Base-by-base conservation (phyloP, 1,140 invertebrate species). In the Drosophila ohnishii region DNA sequence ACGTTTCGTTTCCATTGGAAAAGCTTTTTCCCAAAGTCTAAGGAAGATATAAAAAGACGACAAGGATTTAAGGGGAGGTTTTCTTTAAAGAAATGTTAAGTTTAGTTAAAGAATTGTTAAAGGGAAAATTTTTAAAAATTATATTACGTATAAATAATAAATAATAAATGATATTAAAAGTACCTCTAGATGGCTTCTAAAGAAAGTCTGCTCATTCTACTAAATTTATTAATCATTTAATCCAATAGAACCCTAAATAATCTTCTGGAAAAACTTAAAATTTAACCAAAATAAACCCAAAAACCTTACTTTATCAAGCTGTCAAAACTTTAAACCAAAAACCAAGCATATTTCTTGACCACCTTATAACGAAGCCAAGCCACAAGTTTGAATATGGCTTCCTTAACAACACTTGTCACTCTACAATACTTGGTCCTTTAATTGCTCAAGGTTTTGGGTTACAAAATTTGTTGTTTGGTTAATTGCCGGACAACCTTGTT, bases 1-100 rank as follows among this genome's bases (percentile, higher is more conserved):
- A 78, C 66, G 67, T 56, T 75, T 58, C 11, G 45, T 51, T 56
- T 76, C 48, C 50, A 55, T 53, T 42, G 11, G 30, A 67, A 47
- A 57, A 39, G n/a, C 34, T 11, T 34, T 25, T 19, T 2, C 8
- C 5, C 3, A n/a, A n/a, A 16, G 42, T 5, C 16, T 8, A 48
- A 14, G 40, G 1, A 35, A 28, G n/a, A 65, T 28, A 35, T 10
- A 35, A 13, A n/a, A 32, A 25, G 10, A 19, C 25, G 19, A n/a
- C 19, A 28, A 30, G 7, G 25, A 48, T 32, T 58, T 57, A 19
- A 44, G 28, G 39, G 7, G 25, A 16, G 22, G 1, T 28, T 57
- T 56, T 14, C 7, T 22, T 10, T n/a, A 53, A 5, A 34, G 19
- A 35, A 34, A 22, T 22, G 16, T n/a, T n/a, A 9, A n/a, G 19